phyloP scores from a whole-genome alignment of 2,888 invertebrate genomes.

The Eupeodes luniger region DNA sequence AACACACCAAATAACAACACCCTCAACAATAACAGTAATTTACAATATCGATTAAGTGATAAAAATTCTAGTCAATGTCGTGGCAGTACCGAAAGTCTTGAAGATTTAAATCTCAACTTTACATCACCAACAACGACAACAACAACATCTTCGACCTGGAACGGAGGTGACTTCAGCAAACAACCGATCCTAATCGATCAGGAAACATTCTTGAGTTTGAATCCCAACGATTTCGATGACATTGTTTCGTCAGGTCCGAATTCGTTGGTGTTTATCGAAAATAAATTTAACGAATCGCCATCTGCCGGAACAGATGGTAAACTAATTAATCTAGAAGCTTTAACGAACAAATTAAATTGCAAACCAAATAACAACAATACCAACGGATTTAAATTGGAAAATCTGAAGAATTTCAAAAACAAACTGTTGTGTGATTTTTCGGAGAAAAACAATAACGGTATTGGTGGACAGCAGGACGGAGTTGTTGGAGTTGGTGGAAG shows the following conservation, averaged over 20 bases:
- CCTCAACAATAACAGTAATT: slow-evolving; percentile 67
- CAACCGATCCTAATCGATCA: slow-evolving; percentile 83
- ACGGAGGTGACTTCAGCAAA: slow-evolving; percentile 78
- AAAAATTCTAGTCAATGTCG: slow-evolving; percentile 80
- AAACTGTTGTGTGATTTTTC: slow-evolving; percentile 83
- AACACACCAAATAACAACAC: slow-evolving; percentile 54
- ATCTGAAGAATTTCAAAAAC: slow-evolving; percentile 84
- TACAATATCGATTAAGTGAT: slow-evolving; percentile 79
- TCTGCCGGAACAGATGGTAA: slow-evolving; percentile 76
- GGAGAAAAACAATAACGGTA: slow-evolving; percentile 76
- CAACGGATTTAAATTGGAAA: slow-evolving; percentile 83
- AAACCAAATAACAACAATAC: slow-evolving; percentile 83
- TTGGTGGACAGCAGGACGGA: slow-evolving; percentile 34
- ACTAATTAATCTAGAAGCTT: slow-evolving; percentile 81
- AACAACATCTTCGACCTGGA: slow-evolving; percentile 18
- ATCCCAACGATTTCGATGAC: slow-evolving; percentile 84
- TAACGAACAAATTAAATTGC: slow-evolving; percentile 82
- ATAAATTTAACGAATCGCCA: slow-evolving; percentile 79
- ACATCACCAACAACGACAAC: slow-evolving; percentile 75
- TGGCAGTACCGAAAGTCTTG: slow-evolving; percentile 82
- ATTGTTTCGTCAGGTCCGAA: slow-evolving; percentile 80
- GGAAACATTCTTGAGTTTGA: slow-evolving; percentile 84
- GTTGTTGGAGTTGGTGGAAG: slow-evolving; percentile 77
- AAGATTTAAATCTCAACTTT: slow-evolving; percentile 83
- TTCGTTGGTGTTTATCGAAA: slow-evolving; percentile 83